Base-by-base conservation (phyloP, 2,888 invertebrate genomes). In the Nesidiocoris tenuis region DNA sequence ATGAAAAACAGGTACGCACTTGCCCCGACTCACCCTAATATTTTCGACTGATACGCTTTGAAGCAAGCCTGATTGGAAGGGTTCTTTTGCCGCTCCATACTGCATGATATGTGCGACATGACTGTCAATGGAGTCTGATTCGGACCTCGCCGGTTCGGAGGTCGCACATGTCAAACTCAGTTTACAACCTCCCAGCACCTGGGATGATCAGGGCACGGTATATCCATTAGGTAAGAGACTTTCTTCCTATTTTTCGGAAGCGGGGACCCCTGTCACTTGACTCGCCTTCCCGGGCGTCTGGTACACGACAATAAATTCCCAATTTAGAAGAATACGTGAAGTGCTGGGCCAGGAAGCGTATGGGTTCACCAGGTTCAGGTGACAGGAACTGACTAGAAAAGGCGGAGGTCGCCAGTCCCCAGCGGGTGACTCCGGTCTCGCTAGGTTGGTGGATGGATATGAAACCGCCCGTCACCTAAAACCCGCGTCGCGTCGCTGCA, bases 401-500 rank as follows among this genome's bases (percentile, higher is more conserved):
- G 39, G 39, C 5, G 3, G 39, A 39, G 12, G 39, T n/a, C n/a
- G n/a, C n/a, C n/a, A n/a, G 39, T 39, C 39, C 39, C 39, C 39
- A 39, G 39, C 39, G 39, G 39, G 39, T 39, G 39, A 39, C 39
- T 39, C 39, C 12, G 5, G 3, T 39, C 39, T 39, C 12, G 39
- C 39, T 12, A 7, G 39, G 39, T 39, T 3, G 39, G 12, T 7
- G 39, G 72, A 72, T 61, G 72, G 72, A 72, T 72, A 72, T 72
- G 72, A 72, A 72, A 72, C 70, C 70, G 70, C 59, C 56, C 16
- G 68, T 21, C 68, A 21, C 70, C 59, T 21, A 39, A 56, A 59
- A 39, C 39, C 39, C 39, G 39, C 39, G 39, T 39, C 39, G 39
- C 39, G 39, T 18, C 59, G 55, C 72, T 61, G 72, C 72, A 72